phyloP scores from a whole-genome alignment of 64 coral and sea anemone genomes.

The Trachythela sp. region DNA sequence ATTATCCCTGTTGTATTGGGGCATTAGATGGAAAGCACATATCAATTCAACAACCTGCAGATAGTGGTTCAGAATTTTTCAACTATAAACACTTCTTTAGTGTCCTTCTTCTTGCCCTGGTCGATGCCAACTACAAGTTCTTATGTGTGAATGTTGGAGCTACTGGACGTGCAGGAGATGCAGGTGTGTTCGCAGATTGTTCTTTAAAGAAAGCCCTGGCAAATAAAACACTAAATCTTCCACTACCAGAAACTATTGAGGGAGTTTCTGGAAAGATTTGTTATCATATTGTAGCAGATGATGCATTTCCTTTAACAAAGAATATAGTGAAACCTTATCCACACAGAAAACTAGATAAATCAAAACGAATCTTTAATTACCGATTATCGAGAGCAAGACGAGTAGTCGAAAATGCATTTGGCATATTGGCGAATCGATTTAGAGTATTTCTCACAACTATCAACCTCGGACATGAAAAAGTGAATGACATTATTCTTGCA shows the following conservation, averaged over 20 bases:
- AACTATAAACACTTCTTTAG: neutral
- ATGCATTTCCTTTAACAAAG: neutral
- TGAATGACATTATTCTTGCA: slow-evolving; percentile 9
- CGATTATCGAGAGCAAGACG: neutral
- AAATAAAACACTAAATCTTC: neutral
- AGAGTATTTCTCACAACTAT: neutral
- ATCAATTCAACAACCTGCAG: neutral
- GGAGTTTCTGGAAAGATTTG: neutral
- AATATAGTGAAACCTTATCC: neutral
- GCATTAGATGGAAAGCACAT: neutral
- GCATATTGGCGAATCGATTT: neutral
- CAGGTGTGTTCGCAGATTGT: neutral
- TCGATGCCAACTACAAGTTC: neutral
- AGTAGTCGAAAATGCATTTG: neutral
- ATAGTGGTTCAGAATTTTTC: neutral
- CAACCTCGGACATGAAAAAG: neutral
- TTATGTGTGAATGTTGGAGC: neutral
- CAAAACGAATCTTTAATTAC: neutral
- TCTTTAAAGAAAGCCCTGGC: neutral
- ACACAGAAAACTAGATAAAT: neutral
- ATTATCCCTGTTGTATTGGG: neutral
- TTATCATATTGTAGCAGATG: slow-evolving; percentile 3
- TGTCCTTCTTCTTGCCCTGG: slow-evolving; percentile 5
- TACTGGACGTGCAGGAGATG: neutral
- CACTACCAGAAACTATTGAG: neutral